phyloP scores from a whole-genome alignment of 2,888 invertebrate species.

The Alloplasta piceator region DNA sequence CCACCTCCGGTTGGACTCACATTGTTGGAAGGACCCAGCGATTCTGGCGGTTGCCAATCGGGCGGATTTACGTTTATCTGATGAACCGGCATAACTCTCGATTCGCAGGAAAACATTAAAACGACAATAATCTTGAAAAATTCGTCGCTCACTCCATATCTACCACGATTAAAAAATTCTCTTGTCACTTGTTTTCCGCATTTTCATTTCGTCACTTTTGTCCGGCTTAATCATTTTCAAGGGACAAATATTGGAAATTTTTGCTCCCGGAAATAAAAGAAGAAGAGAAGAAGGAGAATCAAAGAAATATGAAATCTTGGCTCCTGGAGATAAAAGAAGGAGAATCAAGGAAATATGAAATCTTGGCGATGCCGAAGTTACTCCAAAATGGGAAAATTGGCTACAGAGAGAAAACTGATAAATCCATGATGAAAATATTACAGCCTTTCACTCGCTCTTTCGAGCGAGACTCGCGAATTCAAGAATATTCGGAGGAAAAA shows the following conservation, averaged over 20 bases:
- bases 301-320: too few species aligned
- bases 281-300: background rate
- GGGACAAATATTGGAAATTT: background rate
- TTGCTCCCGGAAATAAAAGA: background rate
- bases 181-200: background rate
- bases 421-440: conserved; percentile 5
- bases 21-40: conserved; percentile 75
- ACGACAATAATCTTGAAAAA: background rate
- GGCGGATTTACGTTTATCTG: conserved; percentile 81
- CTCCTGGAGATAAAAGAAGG: background rate
- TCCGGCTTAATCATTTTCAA: conserved; percentile 47
- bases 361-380: too few species aligned
- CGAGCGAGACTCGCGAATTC: conserved; percentile 3
- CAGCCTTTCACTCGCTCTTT: background rate
- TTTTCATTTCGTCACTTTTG: conserved; percentile 43
- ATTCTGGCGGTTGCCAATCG: conserved; percentile 79
- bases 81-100: conserved; percentile 79
- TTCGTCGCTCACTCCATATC: too few species aligned
- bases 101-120: conserved; percentile 68
- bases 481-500: conserved; percentile 5
- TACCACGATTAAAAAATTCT: conserved; percentile 31
- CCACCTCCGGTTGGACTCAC: conserved; percentile 74
- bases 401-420: conserved; percentile 1
- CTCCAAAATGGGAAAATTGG: background rate
- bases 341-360: too few species aligned